Evolutionary conservation across 2,113 vertebrate species (phyloP), one percentile per base, ranked within the genome.

Genomic region (Nestor notabilis): DNA sequence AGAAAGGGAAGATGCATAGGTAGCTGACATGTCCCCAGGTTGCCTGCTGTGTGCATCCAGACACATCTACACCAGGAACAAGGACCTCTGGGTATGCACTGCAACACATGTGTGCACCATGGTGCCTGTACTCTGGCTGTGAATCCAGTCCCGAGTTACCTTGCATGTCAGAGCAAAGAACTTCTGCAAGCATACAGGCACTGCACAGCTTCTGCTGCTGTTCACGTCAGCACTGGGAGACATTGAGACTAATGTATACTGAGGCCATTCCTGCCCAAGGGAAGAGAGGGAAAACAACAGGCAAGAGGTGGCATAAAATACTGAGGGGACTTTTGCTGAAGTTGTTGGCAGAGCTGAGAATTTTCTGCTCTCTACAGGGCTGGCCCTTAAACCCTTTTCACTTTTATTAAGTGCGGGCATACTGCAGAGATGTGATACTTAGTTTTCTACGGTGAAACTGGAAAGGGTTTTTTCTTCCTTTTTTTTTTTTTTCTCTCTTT

Each of bases 331-430:
- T 87, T 69, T 3, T 83, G 46, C 72, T 84, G 0, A 76, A 71
- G 65, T 33, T 58, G 29, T 25, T 75, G 74, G 77, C 80, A 91
- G 52, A 82, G 56, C 63, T 83, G 87, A 87, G 89, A 91, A 79
- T 83, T 76, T 75, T 91, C 52, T 6, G 12, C 80, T 84, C 93
- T 88, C 71, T 91, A 75, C 75, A 90, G 91, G 86, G 58, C 24
- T 64, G 66, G 83, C 43, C 69, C 91, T 97, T 90, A 93, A 95
- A 83, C 84, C 71, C 58, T 94, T 93, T 92, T 55, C 63, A 94
- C 52, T 92, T 97, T 92, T 94, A 90, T 93, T 90, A 94, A 97
- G 83, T 94, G 87, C 75, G 91, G 89, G 72, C 23, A 1, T 72
- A 91, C 92, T 90, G 78, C 81, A 79, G 92, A 97, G 94, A 94